phyloP scores from a whole-genome alignment of 2,888 invertebrate species.

The Hydrotaea diabolus region DNA sequence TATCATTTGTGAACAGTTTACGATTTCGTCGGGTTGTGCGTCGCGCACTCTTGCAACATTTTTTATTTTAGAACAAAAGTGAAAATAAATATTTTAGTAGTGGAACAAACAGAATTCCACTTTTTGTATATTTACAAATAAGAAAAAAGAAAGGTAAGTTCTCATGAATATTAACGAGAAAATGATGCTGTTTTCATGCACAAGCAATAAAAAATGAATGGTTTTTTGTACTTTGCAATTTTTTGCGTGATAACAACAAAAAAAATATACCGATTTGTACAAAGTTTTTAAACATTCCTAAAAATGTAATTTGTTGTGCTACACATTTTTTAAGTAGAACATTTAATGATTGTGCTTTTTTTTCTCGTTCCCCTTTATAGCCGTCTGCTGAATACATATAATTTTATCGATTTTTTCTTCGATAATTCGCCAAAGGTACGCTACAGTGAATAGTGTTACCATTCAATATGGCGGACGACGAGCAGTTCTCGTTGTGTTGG shows the following conservation, averaged over 20 bases:
- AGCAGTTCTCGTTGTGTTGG: conserved; percentile 88
- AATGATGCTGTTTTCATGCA: too few relatives aligned
- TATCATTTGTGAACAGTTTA: conserved; percentile 61
- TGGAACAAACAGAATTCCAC: conserved; percentile 12
- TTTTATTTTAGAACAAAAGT: not conserved
- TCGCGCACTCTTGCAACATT: not conserved
- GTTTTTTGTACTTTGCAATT: too few relatives aligned
- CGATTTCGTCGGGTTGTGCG: conserved; percentile 48
- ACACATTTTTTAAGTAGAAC: too few relatives aligned
- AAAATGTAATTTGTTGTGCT: too few relatives aligned
- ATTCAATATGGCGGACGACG: conserved; percentile 86
- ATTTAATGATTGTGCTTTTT: too few relatives aligned
- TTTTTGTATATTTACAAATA: conserved; percentile 24
- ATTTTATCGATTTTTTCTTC: conserved; percentile 54
- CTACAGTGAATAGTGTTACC: conserved; percentile 64
- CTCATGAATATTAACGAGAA: too few relatives aligned
- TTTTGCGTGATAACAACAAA: too few relatives aligned
- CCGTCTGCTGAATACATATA: conserved; percentile 45
- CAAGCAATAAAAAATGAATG: too few relatives aligned
- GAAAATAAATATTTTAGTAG: conserved; percentile 18
- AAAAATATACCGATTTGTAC: too few relatives aligned
- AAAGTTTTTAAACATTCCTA: too few relatives aligned
- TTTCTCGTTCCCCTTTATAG: not conserved
- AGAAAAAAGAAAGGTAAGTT: not conserved
- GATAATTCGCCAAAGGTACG: conserved; percentile 31